Evolutionary conservation across 2,888 invertebrate species (phyloP), one percentile per base, ranked within the genome.

Genomic region (Protonemura montana): DNA sequence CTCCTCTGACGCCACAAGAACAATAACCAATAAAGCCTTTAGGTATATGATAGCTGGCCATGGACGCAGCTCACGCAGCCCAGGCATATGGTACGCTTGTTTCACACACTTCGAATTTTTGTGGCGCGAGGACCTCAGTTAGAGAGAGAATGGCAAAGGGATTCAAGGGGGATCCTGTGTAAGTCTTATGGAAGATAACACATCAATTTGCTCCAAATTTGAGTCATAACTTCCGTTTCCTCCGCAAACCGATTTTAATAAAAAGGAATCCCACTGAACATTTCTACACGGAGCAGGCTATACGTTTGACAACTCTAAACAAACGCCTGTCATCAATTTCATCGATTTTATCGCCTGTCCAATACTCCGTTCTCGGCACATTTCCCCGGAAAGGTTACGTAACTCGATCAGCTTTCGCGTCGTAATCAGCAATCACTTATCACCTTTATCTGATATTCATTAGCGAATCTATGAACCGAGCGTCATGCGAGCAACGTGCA

Each of bases 391-490:
- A 59, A 59, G 21, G 59, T 59, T 59, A 59, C 59, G 59, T 59
- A 59, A 59, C 3, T 59, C 59, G 59, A 59, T 59, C 59, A 59
- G 59, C 16, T 21, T 59, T 13, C 3, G 13, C 59, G 59, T 21
- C 59, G 59, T 59, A 59, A 59, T 59, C 59, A 59, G 59, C 21
- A 59, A 59, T 59, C 59, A 59, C 59, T 59, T 59, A 59, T 59
- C 59, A 59, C 59, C 59, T 59, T 13, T 59, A 59, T 59, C 59
- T 21, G 59, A 59, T 59, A 59, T 59, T 59, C 59, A 59, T 59
- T 59, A 59, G 59, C 59, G 59, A 7, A 59, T 59, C 59, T 59
- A 59, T 59, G 7, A 6, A 35, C 21, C 59, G 59, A n/a, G 21
- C 59, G 59, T 59, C 13, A 21, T 59, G 16, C 59, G 59, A 35